Evolutionary conservation across 1,140 invertebrate genomes (phyloP), one percentile per base, ranked within the genome.

Genomic region (Chlorops oryzae): DNA sequence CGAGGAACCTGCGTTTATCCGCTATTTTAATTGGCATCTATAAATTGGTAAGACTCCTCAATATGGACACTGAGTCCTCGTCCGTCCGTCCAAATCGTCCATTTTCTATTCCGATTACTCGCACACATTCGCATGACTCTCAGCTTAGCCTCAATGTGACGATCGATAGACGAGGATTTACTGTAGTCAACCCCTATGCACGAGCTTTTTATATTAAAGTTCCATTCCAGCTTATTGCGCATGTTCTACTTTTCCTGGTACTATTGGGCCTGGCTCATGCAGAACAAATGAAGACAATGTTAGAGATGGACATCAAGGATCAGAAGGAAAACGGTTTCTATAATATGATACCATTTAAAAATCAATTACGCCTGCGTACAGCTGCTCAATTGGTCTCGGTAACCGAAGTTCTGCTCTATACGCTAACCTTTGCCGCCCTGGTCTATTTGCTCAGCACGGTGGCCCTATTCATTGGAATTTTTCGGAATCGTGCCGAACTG

Each of bases 321-420:
- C 69, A 71, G 28, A 65, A 67, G 55, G 65, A 71, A 21, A 62
- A 57, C 47, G 69, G 63, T 0, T 69, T 62, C 51, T 71, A 71
- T 9, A 63, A 63, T 17, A 59, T 69, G 57, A 56, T 58, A 5
- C 62, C 63, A 0, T 65, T 66, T 28, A 37, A 28, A 17, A 71
- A 71, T 32, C 63, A 69, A 40, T 41, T 67, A 42, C 58, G 64
- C 2, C 49, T 71, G 4, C 58, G 57, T 17, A 62, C 62, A 4
- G 69, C 69, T 0, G 54, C 65, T 3, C 55, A 71, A 50, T 44
- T 71, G 41, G 64, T 62, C 1, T 62, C 62, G 38, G 61, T 65
- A 15, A 71, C 68, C 21, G 62, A 67, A 28, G 59, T 61, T 39
- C 43, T 61, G 0, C 59, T 71, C 9, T 71, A 63, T 21, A 47